A percentile compares a stretch with the other conserved stretches of the same genome.
These are phyloP conservation scores for Drosophila pectinifera DNA, from an alignment of 1,140 invertebrate genomes.

Conservation along the genomic window DNA sequence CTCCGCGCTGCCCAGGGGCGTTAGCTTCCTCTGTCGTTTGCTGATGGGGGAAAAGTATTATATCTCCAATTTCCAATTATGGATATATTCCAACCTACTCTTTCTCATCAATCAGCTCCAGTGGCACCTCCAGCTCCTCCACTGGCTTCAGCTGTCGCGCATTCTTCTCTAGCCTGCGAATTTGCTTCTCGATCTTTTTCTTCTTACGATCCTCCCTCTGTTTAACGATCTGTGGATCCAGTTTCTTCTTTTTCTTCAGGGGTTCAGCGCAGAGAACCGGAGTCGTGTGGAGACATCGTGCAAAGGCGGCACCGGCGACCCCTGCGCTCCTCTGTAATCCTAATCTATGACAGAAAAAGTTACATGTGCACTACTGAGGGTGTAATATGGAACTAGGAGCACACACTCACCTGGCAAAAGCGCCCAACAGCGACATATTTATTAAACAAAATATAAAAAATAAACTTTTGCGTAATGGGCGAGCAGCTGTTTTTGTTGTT, in stretches of 20 bases:
- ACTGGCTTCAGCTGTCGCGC: conserved; percentile 92
- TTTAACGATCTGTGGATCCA: conserved; percentile 92
- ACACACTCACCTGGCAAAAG: conserved; percentile 51
- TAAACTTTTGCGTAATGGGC: conserved; percentile 47
- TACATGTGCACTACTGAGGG: no score
- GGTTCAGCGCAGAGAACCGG: conserved; percentile 88
- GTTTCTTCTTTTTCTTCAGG: conserved; percentile 93
- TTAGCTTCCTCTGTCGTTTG: conserved; percentile 85
- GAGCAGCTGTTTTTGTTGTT: conserved; percentile 20
- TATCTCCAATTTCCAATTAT: neutral
- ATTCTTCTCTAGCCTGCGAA: conserved; percentile 91
- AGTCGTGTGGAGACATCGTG: conserved; percentile 67
- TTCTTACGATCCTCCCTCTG: conserved; percentile 91
- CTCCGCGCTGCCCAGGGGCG: conserved; percentile 85
- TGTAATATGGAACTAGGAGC: no score
- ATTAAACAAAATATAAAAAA: conserved; percentile 43
- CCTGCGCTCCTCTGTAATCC: conserved; percentile 36
- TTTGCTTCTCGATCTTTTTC: conserved; percentile 93
- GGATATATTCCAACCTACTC: conserved; percentile 85
- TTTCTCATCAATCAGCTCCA: conserved; percentile 88
- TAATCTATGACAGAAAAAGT: conserved; percentile 32
- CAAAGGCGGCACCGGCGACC: conserved; percentile 8
- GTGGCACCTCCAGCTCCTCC: conserved; percentile 91
- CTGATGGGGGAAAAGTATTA: conserved; percentile 82
- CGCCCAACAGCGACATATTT: conserved; percentile 66